These are phyloP conservation scores for Halichondria panicea DNA, from an alignment of 37 sponge, comb jelly and placozoan species.

Conservation along the genomic window DNA sequence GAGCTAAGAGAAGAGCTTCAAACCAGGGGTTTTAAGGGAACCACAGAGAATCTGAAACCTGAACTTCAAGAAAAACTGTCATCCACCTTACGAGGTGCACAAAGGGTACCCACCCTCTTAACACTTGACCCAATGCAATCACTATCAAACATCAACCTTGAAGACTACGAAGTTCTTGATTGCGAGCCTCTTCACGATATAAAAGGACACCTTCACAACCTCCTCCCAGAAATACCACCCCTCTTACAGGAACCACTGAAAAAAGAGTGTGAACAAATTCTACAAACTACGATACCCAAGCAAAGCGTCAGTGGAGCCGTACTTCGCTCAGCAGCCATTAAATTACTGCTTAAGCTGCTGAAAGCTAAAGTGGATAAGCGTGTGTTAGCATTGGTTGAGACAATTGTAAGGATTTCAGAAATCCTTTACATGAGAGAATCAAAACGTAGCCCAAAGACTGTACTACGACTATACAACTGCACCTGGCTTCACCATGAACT, in stretches of 20 bases:
- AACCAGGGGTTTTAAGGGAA: neutral
- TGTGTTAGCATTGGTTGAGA: neutral
- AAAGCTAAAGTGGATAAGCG: neutral
- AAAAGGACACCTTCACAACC: constrained; percentile 22
- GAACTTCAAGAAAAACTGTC: neutral
- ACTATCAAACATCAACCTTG: neutral
- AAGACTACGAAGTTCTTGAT: neutral
- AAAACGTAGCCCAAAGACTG: constrained; percentile 2
- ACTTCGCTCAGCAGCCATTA: neutral
- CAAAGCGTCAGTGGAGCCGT: constrained; percentile 7
- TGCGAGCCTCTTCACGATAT: constrained; percentile 32
- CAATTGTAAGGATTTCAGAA: constrained; percentile 12
- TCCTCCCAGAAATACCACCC: constrained; percentile 1
- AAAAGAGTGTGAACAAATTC: constrained; percentile 6
- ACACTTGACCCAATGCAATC: neutral
- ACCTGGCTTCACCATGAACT: constrained; percentile 22
- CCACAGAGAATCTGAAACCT: neutral
- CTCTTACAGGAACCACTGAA: neutral
- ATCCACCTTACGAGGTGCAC: constrained; percentile 1
- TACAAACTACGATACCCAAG: neutral
- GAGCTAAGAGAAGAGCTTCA: constrained; percentile 11
- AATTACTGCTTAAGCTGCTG: constrained; percentile 17
- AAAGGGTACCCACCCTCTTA: constrained; percentile 8
- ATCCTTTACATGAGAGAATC: constrained; percentile 5
- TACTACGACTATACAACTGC: constrained; percentile 32